Evolutionary conservation across 2,888 invertebrate species (phyloP).

Genomic region (Ariolimax columbianus): DNA sequence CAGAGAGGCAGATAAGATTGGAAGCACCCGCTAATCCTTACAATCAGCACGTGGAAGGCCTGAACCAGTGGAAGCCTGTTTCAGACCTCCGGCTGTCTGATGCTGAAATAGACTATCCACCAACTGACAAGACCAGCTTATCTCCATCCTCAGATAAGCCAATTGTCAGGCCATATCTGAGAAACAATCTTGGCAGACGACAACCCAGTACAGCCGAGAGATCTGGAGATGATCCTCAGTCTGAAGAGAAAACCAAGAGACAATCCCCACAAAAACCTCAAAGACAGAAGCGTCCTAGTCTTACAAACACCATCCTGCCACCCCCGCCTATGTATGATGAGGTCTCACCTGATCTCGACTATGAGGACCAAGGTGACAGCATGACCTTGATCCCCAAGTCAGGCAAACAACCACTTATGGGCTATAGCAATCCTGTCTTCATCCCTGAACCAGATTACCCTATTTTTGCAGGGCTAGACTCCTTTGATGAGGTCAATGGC

Average conservation of each 20-base stretch:
- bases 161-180: neutral
- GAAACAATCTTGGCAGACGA: neutral
- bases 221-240: neutral
- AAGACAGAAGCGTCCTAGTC: slow-evolving; percentile 32
- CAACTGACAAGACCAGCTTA: neutral
- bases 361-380: slow-evolving; percentile 24
- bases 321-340: slow-evolving; percentile 37
- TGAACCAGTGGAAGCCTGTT: slow-evolving; percentile 32
- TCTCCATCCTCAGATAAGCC: neutral
- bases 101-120: neutral
- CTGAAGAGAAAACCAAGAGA: neutral
- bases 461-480: slow-evolving; percentile 29
- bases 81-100: slow-evolving; percentile 20
- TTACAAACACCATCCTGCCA: slow-evolving; percentile 29
- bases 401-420: neutral
- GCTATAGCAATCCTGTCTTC: slow-evolving; percentile 29
- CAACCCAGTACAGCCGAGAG: neutral
- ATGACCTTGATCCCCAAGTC: slow-evolving; percentile 21
- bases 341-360: neutral
- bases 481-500: slow-evolving; percentile 48
- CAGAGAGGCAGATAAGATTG: neutral
- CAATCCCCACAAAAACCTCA: slow-evolving; percentile 39
- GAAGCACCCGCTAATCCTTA: neutral
- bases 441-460: slow-evolving; percentile 45
- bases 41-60: neutral